These are phyloP conservation scores for Diphyllodes magnificus DNA, from an alignment of 2,113 vertebrate species.

Conservation along the genomic window DNA sequence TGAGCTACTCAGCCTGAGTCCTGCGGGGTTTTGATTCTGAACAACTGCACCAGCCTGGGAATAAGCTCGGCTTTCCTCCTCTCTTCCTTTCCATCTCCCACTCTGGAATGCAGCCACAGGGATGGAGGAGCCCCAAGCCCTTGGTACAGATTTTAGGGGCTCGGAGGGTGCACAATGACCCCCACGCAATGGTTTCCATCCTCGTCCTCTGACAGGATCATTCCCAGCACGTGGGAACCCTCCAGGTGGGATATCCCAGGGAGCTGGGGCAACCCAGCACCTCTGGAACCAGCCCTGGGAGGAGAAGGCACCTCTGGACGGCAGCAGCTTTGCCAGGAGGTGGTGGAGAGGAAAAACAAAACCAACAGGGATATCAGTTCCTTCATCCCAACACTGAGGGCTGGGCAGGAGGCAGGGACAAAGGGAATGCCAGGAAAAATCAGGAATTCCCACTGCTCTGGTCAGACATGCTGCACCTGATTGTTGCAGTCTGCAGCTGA, in stretches of 20 bases:
- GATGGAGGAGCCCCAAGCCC: neutral
- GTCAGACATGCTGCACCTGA: neutral
- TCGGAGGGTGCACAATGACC: neutral
- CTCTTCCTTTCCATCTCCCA: neutral
- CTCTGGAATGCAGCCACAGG: neutral
- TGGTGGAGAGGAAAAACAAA: neutral
- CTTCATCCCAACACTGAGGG: neutral
- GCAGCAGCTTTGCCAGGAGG: neutral
- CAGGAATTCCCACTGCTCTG: neutral
- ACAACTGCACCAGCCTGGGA: neutral
- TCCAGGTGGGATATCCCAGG: neutral
- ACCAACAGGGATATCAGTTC: neutral
- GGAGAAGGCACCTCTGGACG: neutral
- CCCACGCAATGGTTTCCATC: accelerated
- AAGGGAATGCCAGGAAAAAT: neutral
- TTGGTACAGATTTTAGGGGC: neutral
- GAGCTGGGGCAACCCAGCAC: neutral
- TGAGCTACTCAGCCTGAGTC: neutral
- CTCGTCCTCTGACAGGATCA: neutral
- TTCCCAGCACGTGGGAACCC: neutral
- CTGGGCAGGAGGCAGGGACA: neutral
- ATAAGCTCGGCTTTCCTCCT: neutral
- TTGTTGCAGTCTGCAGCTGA: neutral
- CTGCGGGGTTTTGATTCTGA: neutral
- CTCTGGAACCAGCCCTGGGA: neutral